Percentiles rank a stretch among this genome's conserved stretches.
Evolutionary conservation across 1,140 invertebrate species (phyloP).

Genomic region (Heliconius hewitsoni): DNA sequence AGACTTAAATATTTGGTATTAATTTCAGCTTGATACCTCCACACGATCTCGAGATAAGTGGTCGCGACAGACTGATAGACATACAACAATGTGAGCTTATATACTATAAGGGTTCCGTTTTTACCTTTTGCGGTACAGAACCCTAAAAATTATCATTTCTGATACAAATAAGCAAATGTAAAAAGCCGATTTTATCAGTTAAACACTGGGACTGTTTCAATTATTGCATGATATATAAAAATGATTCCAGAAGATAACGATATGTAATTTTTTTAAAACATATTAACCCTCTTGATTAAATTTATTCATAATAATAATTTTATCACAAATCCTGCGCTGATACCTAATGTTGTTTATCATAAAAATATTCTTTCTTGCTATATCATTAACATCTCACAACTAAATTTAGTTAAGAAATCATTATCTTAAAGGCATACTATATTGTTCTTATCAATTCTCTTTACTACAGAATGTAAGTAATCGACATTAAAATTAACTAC

Average conservation of each 20-base stretch:
- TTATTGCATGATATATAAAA: background rate
- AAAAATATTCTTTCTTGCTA: no score
- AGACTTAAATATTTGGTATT: no score
- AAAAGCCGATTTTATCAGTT: background rate
- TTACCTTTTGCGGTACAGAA: background rate
- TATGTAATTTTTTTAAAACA: background rate
- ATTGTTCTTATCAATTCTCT: background rate
- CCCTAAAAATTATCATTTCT: background rate
- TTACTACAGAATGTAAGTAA: background rate
- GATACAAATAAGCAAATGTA: background rate
- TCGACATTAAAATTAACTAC: background rate
- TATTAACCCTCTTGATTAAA: background rate
- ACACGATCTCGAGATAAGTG: no score
- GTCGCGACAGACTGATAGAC: no score
- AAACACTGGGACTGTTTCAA: constrained; percentile 1
- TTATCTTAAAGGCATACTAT: background rate
- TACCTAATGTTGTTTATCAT: background rate
- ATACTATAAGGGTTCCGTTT: no score
- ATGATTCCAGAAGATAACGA: background rate
- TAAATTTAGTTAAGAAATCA: background rate
- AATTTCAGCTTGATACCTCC: no score
- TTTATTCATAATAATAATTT: no score
- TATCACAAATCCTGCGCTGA: background rate
- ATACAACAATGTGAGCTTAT: no score
- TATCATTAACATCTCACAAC: no score